A percentile compares a stretch with the other conserved stretches of the same genome.
Evolutionary conservation across 2,888 invertebrate species (phyloP).

Genomic region (Sarcophaga rosellei): DNA sequence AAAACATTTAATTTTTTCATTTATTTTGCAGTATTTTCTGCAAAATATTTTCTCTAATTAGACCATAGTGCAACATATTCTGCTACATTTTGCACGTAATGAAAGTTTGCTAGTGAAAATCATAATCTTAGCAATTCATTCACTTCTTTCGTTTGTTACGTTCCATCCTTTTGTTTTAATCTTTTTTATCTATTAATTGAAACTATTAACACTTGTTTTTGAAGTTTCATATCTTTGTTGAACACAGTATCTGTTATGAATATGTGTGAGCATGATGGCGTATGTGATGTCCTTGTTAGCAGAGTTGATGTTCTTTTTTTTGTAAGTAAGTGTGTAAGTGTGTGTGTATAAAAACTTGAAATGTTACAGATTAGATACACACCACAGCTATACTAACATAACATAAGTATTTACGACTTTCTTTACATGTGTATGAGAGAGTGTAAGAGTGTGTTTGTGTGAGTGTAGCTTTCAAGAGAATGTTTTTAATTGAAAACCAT

Average conservation of each 20-base stretch:
- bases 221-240: constrained; percentile 13
- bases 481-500: constrained; percentile 34
- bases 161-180: not conserved
- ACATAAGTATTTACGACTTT: not conserved
- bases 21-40: too few species aligned
- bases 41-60: not conserved
- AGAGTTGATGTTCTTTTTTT: too few species aligned
- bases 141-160: too few species aligned
- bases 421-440: not conserved
- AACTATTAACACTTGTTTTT: constrained; percentile 53
- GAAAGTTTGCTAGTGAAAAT: not conserved
- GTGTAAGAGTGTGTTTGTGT: not conserved
- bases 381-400: too few species aligned
- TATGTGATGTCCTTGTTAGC: too few species aligned
- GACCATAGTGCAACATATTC: not conserved
- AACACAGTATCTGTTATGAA: too few species aligned
- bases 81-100: not conserved
- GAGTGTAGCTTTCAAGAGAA: not conserved
- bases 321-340: too few species aligned
- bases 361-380: too few species aligned
- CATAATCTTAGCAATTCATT: constrained; percentile 11
- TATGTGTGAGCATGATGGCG: too few species aligned
- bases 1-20: too few species aligned
- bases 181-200: constrained; percentile 51
- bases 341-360: too few species aligned